Base-by-base conservation (phyloP, 1,140 invertebrate genomes). In the Melitaea cinxia region DNA sequence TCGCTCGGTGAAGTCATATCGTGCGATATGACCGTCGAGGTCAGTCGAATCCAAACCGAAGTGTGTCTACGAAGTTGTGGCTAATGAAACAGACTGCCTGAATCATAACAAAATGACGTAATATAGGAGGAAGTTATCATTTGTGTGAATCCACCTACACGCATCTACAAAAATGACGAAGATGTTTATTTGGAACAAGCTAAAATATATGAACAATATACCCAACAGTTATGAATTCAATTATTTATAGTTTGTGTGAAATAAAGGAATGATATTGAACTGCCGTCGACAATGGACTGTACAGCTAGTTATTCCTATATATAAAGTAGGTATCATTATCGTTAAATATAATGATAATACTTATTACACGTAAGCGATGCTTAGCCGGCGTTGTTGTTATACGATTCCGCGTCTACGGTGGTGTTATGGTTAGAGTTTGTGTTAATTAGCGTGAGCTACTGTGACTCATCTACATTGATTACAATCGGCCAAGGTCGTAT, bases 391-490 rank as follows among this genome's bases (percentile, higher is more conserved):
- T 37, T 37, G n/a, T n/a, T 14, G 35, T 37, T 12, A 37, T 37
- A 14, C 35, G 15, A 45, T 19, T 45, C 39, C 39, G 6, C 15
- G 15, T 21, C 39, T 45, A 45, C 17, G 14, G 35, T n/a, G 17
- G 15, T 73, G 67, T 75, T 75, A 71, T 74, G 74, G 69, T 78
- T 65, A 58, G 60, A 49, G 70, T 70, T 72, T 68, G 63, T 70
- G 73, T 75, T 85, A 83, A 90, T 90, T 87, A 82, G 70, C 79
- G 72, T 70, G 73, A 78, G 75, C 53, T 77, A 70, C 60, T 73
- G 69, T 88, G 82, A 88, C 65, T 59, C 67, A 73, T 80, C 82
- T 90, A 86, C 88, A 88, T 89, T 83, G 80, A 90, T 88, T 88
- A 86, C 73, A n/a, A 79, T 54, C 67, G 65, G 65, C 70, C 83